Evolutionary conservation across 1,140 invertebrate species (phyloP).

Genomic region (Anoplolepis gracilipes): DNA sequence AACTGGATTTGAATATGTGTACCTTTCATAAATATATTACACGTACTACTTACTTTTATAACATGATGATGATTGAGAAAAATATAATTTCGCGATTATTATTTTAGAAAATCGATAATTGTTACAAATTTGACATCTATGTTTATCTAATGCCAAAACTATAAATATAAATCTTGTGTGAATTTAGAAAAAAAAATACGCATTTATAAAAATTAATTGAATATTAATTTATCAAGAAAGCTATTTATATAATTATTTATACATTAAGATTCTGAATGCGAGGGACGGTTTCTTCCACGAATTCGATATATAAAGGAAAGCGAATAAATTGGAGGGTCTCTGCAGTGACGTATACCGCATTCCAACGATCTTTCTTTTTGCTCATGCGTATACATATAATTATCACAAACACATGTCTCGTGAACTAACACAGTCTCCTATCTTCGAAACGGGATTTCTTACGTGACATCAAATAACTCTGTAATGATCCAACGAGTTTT

Average conservation of each 20-base stretch:
- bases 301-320: conserved; percentile 21
- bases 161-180: not conserved
- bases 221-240: not conserved
- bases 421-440: not conserved
- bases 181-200: not conserved
- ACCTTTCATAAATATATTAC: no score
- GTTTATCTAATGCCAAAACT: not conserved
- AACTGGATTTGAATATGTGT: not conserved
- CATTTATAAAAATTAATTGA: not conserved
- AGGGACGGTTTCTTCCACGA: not conserved
- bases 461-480: not conserved
- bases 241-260: conserved; percentile 6
- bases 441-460: not conserved
- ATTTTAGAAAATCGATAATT: not conserved
- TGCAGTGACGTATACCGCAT: conserved; percentile 13
- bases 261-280: not conserved
- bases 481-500: not conserved
- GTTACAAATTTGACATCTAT: not conserved
- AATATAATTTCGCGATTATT: not conserved
- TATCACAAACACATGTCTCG: conserved; percentile 16
- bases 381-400: not conserved
- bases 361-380: conserved; percentile 14
- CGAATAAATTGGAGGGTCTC: conserved; percentile 33
- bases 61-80: not conserved
- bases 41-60: no score